Conservation (phyloP, 2,797 vertebrate genomes). For the Tokudaia tokunoshimensis region DNA sequence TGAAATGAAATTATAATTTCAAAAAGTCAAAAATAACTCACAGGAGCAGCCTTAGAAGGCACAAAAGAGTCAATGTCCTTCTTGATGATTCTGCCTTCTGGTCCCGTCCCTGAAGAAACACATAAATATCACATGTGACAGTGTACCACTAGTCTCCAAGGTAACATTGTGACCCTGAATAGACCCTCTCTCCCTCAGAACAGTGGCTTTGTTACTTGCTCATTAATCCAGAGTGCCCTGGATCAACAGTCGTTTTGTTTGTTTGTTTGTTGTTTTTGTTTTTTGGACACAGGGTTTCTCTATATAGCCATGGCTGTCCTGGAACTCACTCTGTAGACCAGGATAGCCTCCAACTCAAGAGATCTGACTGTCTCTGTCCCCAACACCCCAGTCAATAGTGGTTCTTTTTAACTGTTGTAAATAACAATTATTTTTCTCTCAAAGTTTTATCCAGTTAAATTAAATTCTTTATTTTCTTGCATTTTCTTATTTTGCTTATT, state of each 20-base stretch:
- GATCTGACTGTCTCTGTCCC: background rate
- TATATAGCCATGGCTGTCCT: background rate
- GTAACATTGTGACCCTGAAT: background rate
- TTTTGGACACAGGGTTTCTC: background rate
- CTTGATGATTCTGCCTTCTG: conserved; percentile 96
- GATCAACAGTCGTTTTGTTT: background rate
- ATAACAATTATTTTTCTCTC: background rate
- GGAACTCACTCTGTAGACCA: background rate
- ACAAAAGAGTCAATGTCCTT: conserved; percentile 97
- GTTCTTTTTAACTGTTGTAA: conserved; percentile 25
- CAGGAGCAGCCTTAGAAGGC: conserved; percentile 92
- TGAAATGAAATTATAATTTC: background rate
- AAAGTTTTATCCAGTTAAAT: conserved; percentile 40
- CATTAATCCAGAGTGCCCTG: background rate
- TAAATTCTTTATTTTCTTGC: background rate
- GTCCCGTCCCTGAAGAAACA: conserved; percentile 92
- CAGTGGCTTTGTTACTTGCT: background rate
- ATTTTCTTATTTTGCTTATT: conserved; percentile 30
- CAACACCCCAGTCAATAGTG: background rate
- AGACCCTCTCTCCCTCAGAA: background rate
- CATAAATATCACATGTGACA: background rate
- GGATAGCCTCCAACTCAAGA: background rate
- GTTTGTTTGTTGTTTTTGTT: background rate
- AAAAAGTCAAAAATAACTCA: conserved; percentile 86
- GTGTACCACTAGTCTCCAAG: background rate